Evolutionary conservation across 2,113 vertebrate genomes (phyloP), one percentile per base, ranked within the genome.

Genomic region (Brachionichthys hirsutus): DNA sequence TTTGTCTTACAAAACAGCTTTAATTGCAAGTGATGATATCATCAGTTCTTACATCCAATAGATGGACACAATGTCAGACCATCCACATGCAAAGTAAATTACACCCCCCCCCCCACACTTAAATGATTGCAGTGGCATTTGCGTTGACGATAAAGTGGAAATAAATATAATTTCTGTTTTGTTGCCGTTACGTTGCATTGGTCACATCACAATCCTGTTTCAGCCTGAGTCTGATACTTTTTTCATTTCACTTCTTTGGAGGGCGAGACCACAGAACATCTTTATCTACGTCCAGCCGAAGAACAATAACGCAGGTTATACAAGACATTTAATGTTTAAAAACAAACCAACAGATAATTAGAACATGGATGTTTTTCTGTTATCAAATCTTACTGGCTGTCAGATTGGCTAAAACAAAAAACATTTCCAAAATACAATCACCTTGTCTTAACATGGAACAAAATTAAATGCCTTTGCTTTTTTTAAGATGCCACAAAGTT

Each of bases 11-110:
- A 82, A 84, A 88, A 85, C 74, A 75, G 50, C 65, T 87, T 90
- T 88, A 85, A 81, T 89, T 87, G 78, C 78, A 88, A 74, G 78
- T 88, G 80, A 85, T 82, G 81, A 83, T 69, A 83, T 85, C 67
- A 82, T 78, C 79, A 79, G 85, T 84, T 84, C 57, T 78, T 78
- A 82, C 79, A 88, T 85, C 77, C 72, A 80, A 69, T 61, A 73
- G 67, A 67, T 79, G 71, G 66, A 78, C 72, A 83, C 60, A 73
- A 79, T 72, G 71, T 82, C 68, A 74, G 49, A 74, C 56, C 59
- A 71, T 77, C 4, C 80, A 86, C 87, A 85, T 88, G 85, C 86
- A 80, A 85, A 78, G 75, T 74, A 86, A 85, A 79, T 75, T 72
- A 86, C 80, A 83, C 59, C 73, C 73, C 73, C 81, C 80, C 73